phyloP scores from a whole-genome alignment of 2,888 invertebrate genomes.

The Apamea crenata region DNA sequence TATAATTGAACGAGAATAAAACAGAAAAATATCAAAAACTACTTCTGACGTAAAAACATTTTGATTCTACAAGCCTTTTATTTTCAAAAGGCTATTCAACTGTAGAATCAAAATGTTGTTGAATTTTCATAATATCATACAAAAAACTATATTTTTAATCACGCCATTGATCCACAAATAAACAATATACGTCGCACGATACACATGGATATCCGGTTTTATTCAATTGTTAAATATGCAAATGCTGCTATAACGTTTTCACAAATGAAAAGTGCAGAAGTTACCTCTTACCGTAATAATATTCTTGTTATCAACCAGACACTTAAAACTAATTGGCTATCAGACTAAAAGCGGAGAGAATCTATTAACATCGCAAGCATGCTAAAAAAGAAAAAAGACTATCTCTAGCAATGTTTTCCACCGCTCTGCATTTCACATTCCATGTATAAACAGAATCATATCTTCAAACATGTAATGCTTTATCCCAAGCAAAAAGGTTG shows the following conservation, averaged over 20 bases:
- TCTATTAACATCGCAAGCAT: constrained; percentile 34
- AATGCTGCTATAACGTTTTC: background rate
- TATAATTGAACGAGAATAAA: background rate
- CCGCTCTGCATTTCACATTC: constrained; percentile 17
- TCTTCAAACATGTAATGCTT: constrained; percentile 22
- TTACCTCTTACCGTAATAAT: constrained; percentile 3
- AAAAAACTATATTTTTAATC: background rate
- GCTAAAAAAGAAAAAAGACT: constrained; percentile 3
- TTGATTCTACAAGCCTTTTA: background rate
- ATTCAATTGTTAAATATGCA: background rate
- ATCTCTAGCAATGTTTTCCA: background rate
- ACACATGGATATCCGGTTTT: background rate
- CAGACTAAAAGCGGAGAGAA: constrained; percentile 39
- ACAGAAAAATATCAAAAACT: background rate
- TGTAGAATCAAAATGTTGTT: no score
- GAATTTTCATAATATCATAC: background rate
- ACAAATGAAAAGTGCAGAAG: background rate
- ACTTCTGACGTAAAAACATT: background rate
- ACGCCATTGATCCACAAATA: no score
- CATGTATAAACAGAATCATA: constrained; percentile 26
- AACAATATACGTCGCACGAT: no score
- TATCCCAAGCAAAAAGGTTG: constrained; percentile 38
- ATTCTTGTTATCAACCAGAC: constrained; percentile 14
- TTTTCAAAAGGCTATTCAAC: no score
- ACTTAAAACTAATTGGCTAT: constrained; percentile 40